A percentile compares a stretch with the other conserved stretches of the same genome.
phyloP scores from a whole-genome alignment of 2,797 vertebrate genomes.

The Melanitta fusca region DNA sequence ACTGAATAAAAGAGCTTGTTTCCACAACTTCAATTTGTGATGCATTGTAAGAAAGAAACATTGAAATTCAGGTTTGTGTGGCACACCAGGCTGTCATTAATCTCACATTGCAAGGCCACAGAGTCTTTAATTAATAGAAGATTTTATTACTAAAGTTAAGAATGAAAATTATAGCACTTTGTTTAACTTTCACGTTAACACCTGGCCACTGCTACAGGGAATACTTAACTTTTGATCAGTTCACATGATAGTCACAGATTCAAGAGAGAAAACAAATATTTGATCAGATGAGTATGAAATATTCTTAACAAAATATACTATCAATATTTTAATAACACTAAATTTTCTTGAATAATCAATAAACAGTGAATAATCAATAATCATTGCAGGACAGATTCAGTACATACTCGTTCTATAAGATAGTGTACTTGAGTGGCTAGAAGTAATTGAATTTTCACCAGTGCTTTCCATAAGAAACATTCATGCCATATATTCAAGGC shows the following conservation, averaged over 20 bases:
- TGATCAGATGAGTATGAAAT: conserved; percentile 3
- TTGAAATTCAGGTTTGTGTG: conserved; percentile 50
- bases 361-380: background rate
- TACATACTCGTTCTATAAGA: background rate
- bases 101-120: conserved; percentile 20
- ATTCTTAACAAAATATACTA: conserved; percentile 30
- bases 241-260: background rate
- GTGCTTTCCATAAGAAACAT: background rate
- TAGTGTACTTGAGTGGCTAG: background rate
- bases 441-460: background rate
- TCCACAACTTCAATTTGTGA: conserved; percentile 49
- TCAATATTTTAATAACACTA: background rate
- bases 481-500: background rate
- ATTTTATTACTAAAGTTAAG: background rate
- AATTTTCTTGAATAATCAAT: conserved; percentile 24
- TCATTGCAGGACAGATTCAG: background rate
- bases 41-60: conserved; percentile 33
- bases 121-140: conserved; percentile 58
- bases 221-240: background rate
- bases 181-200: conserved; percentile 25
- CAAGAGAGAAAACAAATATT: conserved; percentile 31
- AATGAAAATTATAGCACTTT: conserved; percentile 13
- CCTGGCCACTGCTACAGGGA: background rate
- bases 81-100: conserved; percentile 31
- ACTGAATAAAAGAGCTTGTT: background rate